A percentile compares a stretch with the other conserved stretches of the same genome.
phyloP scores from a whole-genome alignment of 2,113 vertebrate species.

The Kryptolebias marmoratus region DNA sequence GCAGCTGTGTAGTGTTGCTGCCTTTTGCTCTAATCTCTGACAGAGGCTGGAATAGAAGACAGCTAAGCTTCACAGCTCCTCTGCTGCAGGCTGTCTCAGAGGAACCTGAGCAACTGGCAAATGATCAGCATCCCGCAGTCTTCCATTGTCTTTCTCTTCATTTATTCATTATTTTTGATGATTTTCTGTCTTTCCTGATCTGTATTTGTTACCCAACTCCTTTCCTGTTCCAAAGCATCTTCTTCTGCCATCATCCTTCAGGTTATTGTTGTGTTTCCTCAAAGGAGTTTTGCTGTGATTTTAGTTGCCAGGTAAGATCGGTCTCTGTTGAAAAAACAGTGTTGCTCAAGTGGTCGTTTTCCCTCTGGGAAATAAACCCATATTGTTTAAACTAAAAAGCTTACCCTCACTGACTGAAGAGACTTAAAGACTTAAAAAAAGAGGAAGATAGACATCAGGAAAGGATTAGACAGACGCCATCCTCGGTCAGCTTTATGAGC shows the following conservation, averaged over 20 bases:
- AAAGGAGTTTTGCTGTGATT: conserved; percentile 16
- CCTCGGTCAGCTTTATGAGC: conserved; percentile 15
- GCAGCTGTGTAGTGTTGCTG: conserved; percentile 7
- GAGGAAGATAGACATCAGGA: conserved; percentile 3
- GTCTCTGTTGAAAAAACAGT: conserved; percentile 16
- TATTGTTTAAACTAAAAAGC: background rate
- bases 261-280: conserved; percentile 21
- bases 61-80: conserved; percentile 56
- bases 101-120: conserved; percentile 49
- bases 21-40: conserved; percentile 18
- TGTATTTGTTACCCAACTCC: conserved; percentile 5
- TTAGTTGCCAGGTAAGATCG: conserved; percentile 1
- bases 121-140: conserved; percentile 50
- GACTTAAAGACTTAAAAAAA: conserved; percentile 19
- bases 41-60: conserved; percentile 18
- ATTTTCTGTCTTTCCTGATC: background rate
- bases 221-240: conserved; percentile 24
- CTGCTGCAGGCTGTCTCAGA: conserved; percentile 49
- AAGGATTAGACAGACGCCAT: conserved; percentile 1
- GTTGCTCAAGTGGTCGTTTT: conserved; percentile 29
- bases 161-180: background rate
- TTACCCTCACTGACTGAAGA: conserved; percentile 9
- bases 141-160: conserved; percentile 10
- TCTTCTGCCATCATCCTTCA: conserved; percentile 43
- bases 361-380: conserved; percentile 3